Evolutionary conservation across 2,888 invertebrate species (phyloP), one percentile per base, ranked within the genome.

Genomic region (Galerucella calmariensis): DNA sequence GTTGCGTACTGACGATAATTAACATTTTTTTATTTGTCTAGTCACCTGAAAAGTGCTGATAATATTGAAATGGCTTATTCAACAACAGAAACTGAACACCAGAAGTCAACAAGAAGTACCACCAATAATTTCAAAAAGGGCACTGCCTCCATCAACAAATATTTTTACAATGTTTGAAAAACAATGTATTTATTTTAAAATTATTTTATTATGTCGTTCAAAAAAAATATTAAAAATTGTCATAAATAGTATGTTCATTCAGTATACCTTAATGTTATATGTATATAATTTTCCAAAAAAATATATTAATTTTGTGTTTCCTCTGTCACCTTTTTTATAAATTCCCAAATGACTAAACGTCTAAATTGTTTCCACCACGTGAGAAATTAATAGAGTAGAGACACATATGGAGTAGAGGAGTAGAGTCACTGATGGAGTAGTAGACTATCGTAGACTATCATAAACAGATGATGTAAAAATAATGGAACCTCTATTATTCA

Each of bases 11-110:
- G 35, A 35, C 35, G 5, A 35, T 35, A 46, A 16, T 20, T 65
- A 44, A 44, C 2, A 35, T 46, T 46, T 41, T 67, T 27, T 69
- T 72, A 46, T 70, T 72, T 78, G 75, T 79, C 46, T 66, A 81
- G 81, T 80, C 78, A 81, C 81, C 78, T 81, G 80, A 81, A 74
- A 61, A 78, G 77, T 78, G 80, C 81, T 79, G 79, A 75, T 73
- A 74, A 67, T 65, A 20, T 20, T 62, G 68, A 76, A 70, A 75
- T 75, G 78, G 78, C 78, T 75, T 77, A 67, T 72, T 63, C 72
- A 75, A 73, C 75, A 69, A 62, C 67, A 76, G 71, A 72, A 65
- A 62, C 62, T 76, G 73, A 72, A 75, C 74, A 77, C 80, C 79
- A 80, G 81, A 81, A 81, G 81, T 79, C 81, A 79, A 79, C 69